Evolutionary conservation across 1,140 invertebrate species (phyloP).

Genomic region (Venustaconcha ellipsiformis): DNA sequence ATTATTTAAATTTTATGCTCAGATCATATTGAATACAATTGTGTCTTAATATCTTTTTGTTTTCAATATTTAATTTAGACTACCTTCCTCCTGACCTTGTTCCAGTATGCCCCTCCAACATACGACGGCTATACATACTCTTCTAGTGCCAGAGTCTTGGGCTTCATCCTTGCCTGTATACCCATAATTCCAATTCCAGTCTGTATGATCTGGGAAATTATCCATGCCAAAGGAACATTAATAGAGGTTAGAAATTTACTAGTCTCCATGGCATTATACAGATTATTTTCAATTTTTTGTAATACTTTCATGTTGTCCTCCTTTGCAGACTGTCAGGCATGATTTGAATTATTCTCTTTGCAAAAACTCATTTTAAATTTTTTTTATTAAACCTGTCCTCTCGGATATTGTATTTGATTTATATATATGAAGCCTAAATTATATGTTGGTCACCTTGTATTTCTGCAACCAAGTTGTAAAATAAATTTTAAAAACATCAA

Average conservation of each 20-base stretch:
- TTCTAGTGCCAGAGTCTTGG: conserved; percentile 46
- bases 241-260: conserved; percentile 32
- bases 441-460: too few species aligned
- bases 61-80: conserved; percentile 74
- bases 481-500: too few species aligned
- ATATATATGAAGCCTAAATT: too few species aligned
- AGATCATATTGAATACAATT: background rate
- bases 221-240: conserved; percentile 34
- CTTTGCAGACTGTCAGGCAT: background rate
- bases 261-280: background rate
- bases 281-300: background rate
- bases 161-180: conserved; percentile 44
- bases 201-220: conserved; percentile 36
- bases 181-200: conserved; percentile 50
- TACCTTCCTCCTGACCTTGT: conserved; percentile 77
- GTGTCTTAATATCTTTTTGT: background rate
- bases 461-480: too few species aligned
- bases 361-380: background rate
- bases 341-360: background rate
- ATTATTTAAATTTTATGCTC: background rate
- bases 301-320: background rate
- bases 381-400: too few species aligned
- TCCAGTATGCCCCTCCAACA: conserved; percentile 74
- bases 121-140: conserved; percentile 61
- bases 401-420: too few species aligned